phyloP scores from a whole-genome alignment of 30 jellyfish, hydroid and myxozoan genomes.

The Aurelia coerulea region DNA sequence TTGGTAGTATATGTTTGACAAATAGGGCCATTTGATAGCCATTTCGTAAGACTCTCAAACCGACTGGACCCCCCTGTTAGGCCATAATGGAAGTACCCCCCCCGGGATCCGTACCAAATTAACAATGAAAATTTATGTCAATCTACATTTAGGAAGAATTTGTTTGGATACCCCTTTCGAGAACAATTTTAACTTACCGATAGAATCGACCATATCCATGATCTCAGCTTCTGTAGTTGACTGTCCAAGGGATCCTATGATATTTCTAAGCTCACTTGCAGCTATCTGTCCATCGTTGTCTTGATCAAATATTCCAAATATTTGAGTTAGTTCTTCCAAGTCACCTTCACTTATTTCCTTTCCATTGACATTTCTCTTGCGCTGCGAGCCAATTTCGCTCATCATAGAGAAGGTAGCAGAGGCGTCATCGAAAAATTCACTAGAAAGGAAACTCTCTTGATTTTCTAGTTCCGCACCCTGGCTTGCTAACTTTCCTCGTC shows the following conservation, averaged over 20 bases:
- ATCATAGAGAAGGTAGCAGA: slow-evolving; percentile 38
- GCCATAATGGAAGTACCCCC: no score
- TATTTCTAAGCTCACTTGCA: slow-evolving; percentile 47
- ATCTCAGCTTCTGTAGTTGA: slow-evolving; percentile 73
- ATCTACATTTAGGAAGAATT: no score
- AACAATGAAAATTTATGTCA: no score
- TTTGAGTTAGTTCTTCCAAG: slow-evolving; percentile 33
- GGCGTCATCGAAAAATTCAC: slow-evolving; percentile 7
- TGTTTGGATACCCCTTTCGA: no score
- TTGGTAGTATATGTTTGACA: no score
- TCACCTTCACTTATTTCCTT: slow-evolving; percentile 26
- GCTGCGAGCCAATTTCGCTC: slow-evolving; percentile 9
- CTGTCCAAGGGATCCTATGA: slow-evolving; percentile 51
- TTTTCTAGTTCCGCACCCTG: no score
- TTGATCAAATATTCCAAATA: slow-evolving; percentile 41
- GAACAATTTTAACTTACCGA: slow-evolving; percentile 20
- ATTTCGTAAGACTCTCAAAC: no score
- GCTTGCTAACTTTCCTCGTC: no score
- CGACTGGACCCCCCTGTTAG: no score
- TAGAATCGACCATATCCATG: slow-evolving; percentile 60
- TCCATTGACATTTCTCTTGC: not conserved
- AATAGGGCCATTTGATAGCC: no score
- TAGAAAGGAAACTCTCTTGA: no score
- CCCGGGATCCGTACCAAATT: no score
- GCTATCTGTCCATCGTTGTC: slow-evolving; percentile 56